A percentile compares a stretch with the other conserved stretches of the same genome.
phyloP scores from a whole-genome alignment of 2,113 vertebrate species.

The Ceuthmochares aereus region DNA sequence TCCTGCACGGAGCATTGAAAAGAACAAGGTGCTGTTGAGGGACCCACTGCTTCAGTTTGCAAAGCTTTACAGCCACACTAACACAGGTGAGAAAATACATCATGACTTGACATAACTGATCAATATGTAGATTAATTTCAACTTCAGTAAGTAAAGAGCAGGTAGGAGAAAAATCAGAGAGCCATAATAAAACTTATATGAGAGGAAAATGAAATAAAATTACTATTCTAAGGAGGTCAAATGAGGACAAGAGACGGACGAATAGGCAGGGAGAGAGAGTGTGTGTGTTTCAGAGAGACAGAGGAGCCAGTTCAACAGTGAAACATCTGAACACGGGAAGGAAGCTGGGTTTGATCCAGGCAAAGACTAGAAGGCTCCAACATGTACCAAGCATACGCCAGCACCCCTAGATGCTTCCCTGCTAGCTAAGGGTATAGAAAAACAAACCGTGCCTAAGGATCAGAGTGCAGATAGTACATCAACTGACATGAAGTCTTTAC shows the following conservation, averaged over 20 bases:
- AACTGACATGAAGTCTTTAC: neutral
- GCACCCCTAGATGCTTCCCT: neutral
- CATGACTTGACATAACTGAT: neutral
- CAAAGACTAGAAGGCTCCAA: neutral
- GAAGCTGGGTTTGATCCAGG: constrained; percentile 11
- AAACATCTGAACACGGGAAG: neutral
- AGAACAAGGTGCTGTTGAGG: neutral
- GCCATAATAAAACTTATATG: neutral
- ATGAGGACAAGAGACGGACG: constrained; percentile 6
- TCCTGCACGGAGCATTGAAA: neutral
- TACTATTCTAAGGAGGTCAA: neutral
- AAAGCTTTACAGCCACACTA: neutral
- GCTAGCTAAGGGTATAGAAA: neutral
- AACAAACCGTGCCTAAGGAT: neutral
- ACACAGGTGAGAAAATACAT: neutral
- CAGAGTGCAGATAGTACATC: neutral
- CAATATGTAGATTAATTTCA: neutral
- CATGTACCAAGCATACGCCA: neutral
- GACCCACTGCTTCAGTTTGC: neutral
- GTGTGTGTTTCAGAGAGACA: neutral
- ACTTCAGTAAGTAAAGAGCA: neutral
- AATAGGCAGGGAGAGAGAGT: neutral
- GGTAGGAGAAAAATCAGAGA: neutral
- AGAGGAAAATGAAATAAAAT: constrained; percentile 23
- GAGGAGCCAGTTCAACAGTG: neutral